phyloP scores from a whole-genome alignment of 1,140 invertebrate species.

The Vanessa atalanta region DNA sequence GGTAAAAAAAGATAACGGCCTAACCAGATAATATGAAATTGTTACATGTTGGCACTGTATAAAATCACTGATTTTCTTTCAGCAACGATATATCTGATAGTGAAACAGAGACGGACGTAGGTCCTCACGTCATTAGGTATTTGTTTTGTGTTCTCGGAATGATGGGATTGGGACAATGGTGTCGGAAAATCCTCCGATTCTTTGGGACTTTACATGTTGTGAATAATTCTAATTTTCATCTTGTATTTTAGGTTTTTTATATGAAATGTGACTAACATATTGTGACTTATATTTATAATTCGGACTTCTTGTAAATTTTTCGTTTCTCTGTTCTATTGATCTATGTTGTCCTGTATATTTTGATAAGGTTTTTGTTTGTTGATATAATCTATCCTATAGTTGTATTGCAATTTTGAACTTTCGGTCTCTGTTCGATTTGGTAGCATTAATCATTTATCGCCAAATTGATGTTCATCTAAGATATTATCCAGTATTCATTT shows the following conservation, averaged over 20 bases:
- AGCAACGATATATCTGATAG: constrained; percentile 67
- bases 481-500: too few relatives aligned
- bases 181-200: constrained; percentile 23
- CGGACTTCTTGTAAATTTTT: background rate
- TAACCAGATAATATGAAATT: constrained; percentile 29
- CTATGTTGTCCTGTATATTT: background rate
- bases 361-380: too few relatives aligned
- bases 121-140: constrained; percentile 51
- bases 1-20: constrained; percentile 51
- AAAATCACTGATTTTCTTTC: constrained; percentile 62
- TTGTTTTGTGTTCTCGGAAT: constrained; percentile 44
- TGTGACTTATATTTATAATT: background rate
- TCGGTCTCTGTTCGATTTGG: too few relatives aligned
- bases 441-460: too few relatives aligned
- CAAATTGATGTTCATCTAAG: too few relatives aligned
- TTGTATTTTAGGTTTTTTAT: constrained; percentile 9
- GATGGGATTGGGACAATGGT: constrained; percentile 25
- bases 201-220: constrained; percentile 35
- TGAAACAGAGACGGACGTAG: constrained; percentile 39
- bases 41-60: constrained; percentile 51
- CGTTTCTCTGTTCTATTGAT: background rate
- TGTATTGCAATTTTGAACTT: too few relatives aligned
- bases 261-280: constrained; percentile 34
- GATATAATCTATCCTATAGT: too few relatives aligned
- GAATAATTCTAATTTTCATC: constrained; percentile 39